Percentiles rank a stretch among this genome's conserved stretches.
Evolutionary conservation across 1,140 invertebrate species (phyloP).

Genomic region (Apis mellifera): Amel_HAv3.1 CM009933.2:5270001-5270500

Average conservation of each 20-base stretch:
- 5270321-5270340: constrained; percentile 22
- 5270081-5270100: neutral
- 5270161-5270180: constrained; percentile 15
- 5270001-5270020: fast-evolving
- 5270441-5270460: neutral
- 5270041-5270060: neutral
- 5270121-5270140: neutral
- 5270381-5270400: constrained; percentile 46
- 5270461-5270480: constrained; percentile 38
- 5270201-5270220: neutral
- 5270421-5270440: neutral
- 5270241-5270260: constrained; percentile 16
- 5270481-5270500: constrained; percentile 43
- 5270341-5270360: neutral
- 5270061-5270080: too few species aligned
- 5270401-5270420: constrained; percentile 45
- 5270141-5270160: neutral
- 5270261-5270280: constrained; percentile 22
- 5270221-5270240: neutral
- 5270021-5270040: neutral
- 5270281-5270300: neutral
- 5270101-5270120: neutral
- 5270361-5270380: constrained; percentile 37
- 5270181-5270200: constrained; percentile 7
- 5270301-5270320: constrained; percentile 5